Conservation (phyloP, 2,888 invertebrate species). For the Mimachlamys varia region DNA sequence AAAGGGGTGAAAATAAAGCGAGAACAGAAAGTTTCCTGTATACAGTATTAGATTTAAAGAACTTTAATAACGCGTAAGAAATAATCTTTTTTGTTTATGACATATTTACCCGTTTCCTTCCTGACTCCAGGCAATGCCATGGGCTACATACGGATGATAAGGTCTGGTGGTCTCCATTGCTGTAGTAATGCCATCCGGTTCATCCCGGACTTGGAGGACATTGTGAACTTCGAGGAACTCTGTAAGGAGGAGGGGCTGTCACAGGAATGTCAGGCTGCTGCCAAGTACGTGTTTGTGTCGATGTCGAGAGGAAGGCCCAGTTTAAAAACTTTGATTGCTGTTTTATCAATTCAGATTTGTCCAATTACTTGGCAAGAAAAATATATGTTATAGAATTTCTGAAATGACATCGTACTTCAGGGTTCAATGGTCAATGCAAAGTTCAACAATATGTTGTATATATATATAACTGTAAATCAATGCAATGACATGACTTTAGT, state of each 20-base stretch:
- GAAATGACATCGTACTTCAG: no score
- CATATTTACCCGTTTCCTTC: no score
- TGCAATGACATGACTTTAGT: no score
- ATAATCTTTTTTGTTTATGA: no score
- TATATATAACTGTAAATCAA: no score
- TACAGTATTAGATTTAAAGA: no score
- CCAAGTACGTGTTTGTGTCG: slow-evolving; percentile 66
- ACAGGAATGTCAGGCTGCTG: slow-evolving; percentile 83
- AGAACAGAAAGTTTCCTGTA: no score
- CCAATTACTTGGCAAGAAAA: background rate
- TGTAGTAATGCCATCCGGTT: slow-evolving; percentile 95
- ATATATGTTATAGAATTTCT: no score
- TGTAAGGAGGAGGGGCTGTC: slow-evolving; percentile 86
- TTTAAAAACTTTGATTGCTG: background rate
- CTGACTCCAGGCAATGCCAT: slow-evolving; percentile 89
- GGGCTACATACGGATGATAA: slow-evolving; percentile 96
- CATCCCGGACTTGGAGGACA: slow-evolving; percentile 89
- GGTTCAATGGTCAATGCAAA: no score
- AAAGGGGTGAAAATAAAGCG: no score
- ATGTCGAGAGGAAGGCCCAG: background rate
- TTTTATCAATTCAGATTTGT: background rate
- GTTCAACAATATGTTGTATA: no score
- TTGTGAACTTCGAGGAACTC: slow-evolving; percentile 86
- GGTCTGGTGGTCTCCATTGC: slow-evolving; percentile 96
- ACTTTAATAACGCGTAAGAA: no score